Evolutionary conservation across 2,888 invertebrate genomes (phyloP), one percentile per base, ranked within the genome.

Genomic region (Rhimphoctona megacephalus): DNA sequence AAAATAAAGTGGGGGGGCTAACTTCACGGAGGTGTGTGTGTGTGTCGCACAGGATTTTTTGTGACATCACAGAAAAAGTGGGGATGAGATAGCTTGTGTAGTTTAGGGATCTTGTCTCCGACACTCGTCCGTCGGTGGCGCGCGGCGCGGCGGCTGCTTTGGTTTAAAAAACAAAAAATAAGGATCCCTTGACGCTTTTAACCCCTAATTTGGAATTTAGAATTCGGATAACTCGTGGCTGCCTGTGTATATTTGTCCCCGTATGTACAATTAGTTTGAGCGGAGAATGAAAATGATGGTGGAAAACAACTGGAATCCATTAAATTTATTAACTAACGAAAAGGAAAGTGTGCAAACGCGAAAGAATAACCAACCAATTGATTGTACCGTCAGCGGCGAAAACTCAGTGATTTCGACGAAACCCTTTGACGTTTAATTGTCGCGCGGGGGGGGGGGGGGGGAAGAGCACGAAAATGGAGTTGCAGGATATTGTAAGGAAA

Each of bases 401-500:
- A 17, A 43, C 49, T 64, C 19, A 19, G 5, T 39, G 79, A 49
- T 72, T 70, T 66, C 36, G 39, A 66, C 73, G 30, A 73, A 73
- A 64, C 11, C 22, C 22, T 72, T 36, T 81, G 30, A 54, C 7
- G 66, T 52, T 11, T 49, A 66, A 81, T 81, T 30, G 49, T 66
- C 9, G 7, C 2, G 43, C 11, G 11, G 43, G 14, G 11, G 30
- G 14, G 30, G 17, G 1, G 17, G 61, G 8, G 14, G 30, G 17
- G 6, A 17, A 30, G 6, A 14, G 17, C 4, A 22, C 14, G 3
- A 61, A 61, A 86, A 92, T 92, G 89, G 90, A 90, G 85, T 87
- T 89, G n/a, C 87, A 91, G 22, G 90, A 92, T 74, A 90, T 92
- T 25, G 66, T 91, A 0, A 88, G 61, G 46, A 88, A 89, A 19